Conservation (phyloP, 1,140 invertebrate species). For the Micrasema minimum region DNA sequence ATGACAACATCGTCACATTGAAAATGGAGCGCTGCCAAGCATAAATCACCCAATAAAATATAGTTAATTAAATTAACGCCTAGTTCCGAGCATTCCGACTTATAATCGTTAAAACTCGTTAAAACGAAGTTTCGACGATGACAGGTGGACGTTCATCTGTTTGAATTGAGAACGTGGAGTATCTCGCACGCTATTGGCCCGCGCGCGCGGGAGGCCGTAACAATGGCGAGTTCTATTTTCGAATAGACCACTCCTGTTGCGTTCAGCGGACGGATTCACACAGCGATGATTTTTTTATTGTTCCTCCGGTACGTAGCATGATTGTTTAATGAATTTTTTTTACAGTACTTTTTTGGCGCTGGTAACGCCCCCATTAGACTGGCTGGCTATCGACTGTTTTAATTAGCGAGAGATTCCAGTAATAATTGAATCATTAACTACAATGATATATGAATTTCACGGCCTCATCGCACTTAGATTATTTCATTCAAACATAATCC, state of each 20-base stretch:
- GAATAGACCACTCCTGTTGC: slow-evolving; percentile 36
- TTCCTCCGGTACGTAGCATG: slow-evolving; percentile 6
- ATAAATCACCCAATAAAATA: slow-evolving; percentile 34
- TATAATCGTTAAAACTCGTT: slow-evolving; percentile 6
- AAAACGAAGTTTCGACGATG: background rate
- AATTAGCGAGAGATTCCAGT: slow-evolving; percentile 22
- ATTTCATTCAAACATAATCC: background rate
- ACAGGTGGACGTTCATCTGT: slow-evolving; percentile 11
- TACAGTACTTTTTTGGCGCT: background rate
- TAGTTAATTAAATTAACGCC: slow-evolving; percentile 30
- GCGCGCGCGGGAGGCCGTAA: slow-evolving; percentile 30
- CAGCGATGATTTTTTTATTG: slow-evolving; percentile 24
- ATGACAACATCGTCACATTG: slow-evolving; percentile 26
- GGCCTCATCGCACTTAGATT: background rate
- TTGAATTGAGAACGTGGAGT: background rate
- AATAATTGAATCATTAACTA: slow-evolving; percentile 29
- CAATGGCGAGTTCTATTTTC: slow-evolving; percentile 40
- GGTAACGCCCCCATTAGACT: background rate
- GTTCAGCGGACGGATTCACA: background rate
- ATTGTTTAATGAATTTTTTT: slow-evolving; percentile 23
- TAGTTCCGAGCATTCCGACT: background rate
- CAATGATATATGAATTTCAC: slow-evolving; percentile 23
- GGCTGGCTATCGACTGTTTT: slow-evolving; percentile 1
- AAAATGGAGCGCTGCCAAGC: slow-evolving; percentile 29
- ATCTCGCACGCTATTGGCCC: slow-evolving; percentile 28